Conservation (phyloP, 2,113 vertebrate genomes). For the Tylochromis polylepis region DNA sequence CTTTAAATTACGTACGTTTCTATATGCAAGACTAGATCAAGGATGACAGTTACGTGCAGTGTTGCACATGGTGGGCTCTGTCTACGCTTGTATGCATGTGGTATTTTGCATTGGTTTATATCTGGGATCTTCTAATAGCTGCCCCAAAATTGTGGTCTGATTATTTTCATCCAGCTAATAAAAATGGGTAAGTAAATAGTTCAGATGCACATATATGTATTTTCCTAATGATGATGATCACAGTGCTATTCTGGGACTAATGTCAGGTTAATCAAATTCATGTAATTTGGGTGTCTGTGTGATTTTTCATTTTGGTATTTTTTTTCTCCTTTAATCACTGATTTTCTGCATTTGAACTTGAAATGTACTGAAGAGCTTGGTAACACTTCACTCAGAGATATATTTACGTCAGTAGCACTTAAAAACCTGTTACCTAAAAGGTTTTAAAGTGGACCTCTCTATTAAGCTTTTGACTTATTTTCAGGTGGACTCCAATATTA, state of each 20-base stretch:
- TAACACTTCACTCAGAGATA: slow-evolving; percentile 28
- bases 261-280: background rate
- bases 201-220: background rate
- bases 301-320: background rate
- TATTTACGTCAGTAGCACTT: background rate
- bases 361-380: background rate
- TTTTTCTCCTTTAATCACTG: background rate
- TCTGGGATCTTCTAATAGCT: background rate
- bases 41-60: background rate
- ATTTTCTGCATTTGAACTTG: background rate
- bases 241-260: background rate
- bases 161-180: background rate
- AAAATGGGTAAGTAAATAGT: background rate
- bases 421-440: rapidly evolving
- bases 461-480: background rate
- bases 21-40: background rate
- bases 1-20: background rate
- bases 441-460: background rate
- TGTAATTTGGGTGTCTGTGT: background rate
- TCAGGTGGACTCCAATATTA: background rate
- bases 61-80: background rate
- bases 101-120: background rate
- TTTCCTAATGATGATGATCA: background rate
- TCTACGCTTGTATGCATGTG: background rate
- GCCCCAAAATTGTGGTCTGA: background rate